A percentile compares a stretch with the other conserved stretches of the same genome.
These are phyloP conservation scores for Didymodactylos carnosus DNA, from an alignment of 2,888 invertebrate species.

Conservation along the genomic window DNA sequence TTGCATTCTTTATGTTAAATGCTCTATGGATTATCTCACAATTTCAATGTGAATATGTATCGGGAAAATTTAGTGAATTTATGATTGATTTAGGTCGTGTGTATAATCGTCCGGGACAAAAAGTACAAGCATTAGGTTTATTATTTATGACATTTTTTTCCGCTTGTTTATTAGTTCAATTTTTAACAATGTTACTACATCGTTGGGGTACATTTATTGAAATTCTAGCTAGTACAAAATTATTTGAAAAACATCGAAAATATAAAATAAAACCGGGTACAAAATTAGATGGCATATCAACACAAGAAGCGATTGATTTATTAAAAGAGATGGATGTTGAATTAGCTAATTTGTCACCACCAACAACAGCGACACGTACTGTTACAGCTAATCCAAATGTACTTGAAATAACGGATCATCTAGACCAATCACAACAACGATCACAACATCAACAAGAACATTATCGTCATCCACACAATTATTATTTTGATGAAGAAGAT, in stretches of 20 bases:
- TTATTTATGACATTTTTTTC: constrained; percentile 24
- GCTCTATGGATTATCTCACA: constrained; percentile 79
- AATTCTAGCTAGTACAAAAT: constrained; percentile 5
- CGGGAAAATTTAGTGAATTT: constrained; percentile 1
- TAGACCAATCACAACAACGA: background rate
- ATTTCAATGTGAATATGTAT: constrained; percentile 14
- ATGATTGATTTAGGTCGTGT: background rate
- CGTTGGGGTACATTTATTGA: constrained; percentile 25
- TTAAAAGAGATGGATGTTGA: constrained; percentile 10
- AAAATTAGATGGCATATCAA: background rate
- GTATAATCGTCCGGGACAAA: background rate
- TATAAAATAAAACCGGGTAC: background rate
- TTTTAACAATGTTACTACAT: constrained; percentile 26
- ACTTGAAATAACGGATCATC: too few species aligned
- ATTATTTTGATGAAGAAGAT: constrained; percentile 1
- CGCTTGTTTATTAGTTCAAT: constrained; percentile 23
- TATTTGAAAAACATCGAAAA: constrained; percentile 7
- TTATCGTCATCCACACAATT: background rate
- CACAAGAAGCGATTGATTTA: constrained; percentile 1
- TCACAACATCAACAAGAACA: background rate
- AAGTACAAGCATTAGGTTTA: constrained; percentile 20
- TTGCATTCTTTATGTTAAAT: constrained; percentile 79
- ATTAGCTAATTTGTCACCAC: background rate
- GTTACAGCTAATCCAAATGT: too few species aligned
- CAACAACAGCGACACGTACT: background rate